Evolutionary conservation across 2,888 invertebrate genomes (phyloP).

Genomic region (Callosobruchus maculatus): DNA sequence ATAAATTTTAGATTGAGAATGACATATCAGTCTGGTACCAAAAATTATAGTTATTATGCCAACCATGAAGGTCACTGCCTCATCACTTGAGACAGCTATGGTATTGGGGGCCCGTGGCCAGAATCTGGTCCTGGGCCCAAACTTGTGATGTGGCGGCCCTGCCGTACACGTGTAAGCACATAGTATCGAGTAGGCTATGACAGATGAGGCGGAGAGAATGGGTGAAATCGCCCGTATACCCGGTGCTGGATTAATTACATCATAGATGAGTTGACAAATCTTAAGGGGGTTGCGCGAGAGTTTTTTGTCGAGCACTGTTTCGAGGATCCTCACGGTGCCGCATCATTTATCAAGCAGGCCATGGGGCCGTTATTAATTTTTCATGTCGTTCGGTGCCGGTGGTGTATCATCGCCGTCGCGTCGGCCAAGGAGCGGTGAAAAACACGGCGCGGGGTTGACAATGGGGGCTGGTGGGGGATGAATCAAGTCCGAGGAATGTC

Average conservation of each 20-base stretch:
- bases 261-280: constrained; percentile 33
- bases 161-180: neutral
- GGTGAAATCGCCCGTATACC: constrained; percentile 26
- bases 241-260: constrained; percentile 27
- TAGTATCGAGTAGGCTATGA: neutral
- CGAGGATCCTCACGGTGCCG: neutral
- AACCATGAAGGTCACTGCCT: no score
- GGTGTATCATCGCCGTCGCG: neutral
- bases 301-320: neutral
- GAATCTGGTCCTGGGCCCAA: no score
- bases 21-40: no score
- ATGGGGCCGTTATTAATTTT: constrained; percentile 27
- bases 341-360: constrained; percentile 11
- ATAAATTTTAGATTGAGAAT: no score
- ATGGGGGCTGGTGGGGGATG: neutral
- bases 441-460: neutral
- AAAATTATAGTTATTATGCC: no score
- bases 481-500: neutral
- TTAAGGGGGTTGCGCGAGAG: constrained; percentile 13
- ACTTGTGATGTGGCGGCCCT: no score
- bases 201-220: constrained; percentile 28
- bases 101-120: no score
- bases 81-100: no score
- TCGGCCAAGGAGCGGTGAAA: neutral
- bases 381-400: neutral